Evolutionary conservation across 1,140 invertebrate species (phyloP).

Genomic region (Bacillus rossius): DNA sequence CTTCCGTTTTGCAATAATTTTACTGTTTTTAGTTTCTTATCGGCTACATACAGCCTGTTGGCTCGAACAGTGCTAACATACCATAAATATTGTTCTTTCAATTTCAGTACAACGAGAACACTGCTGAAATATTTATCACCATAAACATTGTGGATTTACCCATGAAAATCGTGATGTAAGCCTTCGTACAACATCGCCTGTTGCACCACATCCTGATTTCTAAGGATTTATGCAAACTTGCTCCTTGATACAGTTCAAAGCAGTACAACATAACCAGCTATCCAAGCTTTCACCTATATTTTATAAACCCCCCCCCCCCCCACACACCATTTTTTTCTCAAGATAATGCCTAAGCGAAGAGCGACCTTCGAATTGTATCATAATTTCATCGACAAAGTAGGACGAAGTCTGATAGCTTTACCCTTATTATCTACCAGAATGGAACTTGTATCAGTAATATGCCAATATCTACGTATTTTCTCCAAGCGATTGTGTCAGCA

Average conservation of each 20-base stretch:
- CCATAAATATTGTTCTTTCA: constrained; percentile 3
- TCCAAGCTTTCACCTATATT: constrained; percentile 19
- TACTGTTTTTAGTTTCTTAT: constrained; percentile 35
- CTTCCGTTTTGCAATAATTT: constrained; percentile 19
- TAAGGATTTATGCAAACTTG: not conserved
- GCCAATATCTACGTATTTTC: constrained; percentile 11
- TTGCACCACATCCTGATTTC: constrained; percentile 20
- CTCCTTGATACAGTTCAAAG: constrained; percentile 24
- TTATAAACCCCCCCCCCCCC: too few species aligned
- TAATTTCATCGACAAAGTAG: constrained; percentile 29
- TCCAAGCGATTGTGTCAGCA: constrained; percentile 17
- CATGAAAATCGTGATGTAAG: constrained; percentile 19
- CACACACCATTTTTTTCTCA: constrained; percentile 28
- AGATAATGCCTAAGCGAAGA: constrained; percentile 28
- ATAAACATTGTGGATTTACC: constrained; percentile 22
- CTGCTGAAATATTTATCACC: constrained; percentile 9
- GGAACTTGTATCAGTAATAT: constrained; percentile 14
- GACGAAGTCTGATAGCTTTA: constrained; percentile 15
- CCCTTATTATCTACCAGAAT: constrained; percentile 3
- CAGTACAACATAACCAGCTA: constrained; percentile 22
- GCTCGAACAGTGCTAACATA: constrained; percentile 1
- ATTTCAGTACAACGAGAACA: not conserved
- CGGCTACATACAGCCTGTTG: constrained; percentile 27
- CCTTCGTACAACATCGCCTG: constrained; percentile 30
- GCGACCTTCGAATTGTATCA: constrained; percentile 32